These are phyloP conservation scores for Leucophora obtusa DNA, from an alignment of 2,888 invertebrate genomes.

Conservation along the genomic window DNA sequence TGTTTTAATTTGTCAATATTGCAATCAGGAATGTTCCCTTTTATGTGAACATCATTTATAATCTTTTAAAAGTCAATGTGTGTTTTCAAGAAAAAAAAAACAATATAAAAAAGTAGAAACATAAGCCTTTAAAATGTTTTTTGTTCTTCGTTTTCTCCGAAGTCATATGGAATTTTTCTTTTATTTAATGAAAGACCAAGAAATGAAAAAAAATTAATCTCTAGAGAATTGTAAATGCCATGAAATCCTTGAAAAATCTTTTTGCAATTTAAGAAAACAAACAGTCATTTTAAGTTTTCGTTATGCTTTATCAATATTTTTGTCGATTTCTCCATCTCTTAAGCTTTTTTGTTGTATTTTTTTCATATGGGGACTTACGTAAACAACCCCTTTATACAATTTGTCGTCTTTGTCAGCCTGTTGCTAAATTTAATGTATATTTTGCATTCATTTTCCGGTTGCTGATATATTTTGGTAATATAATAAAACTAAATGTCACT, in stretches of 20 bases:
- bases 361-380: background rate
- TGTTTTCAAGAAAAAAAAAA: constrained; percentile 1
- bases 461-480: constrained; percentile 7
- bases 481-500: constrained; percentile 52
- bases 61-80: constrained; percentile 32
- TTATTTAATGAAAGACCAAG: background rate
- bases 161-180: constrained; percentile 4
- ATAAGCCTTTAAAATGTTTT: constrained; percentile 36
- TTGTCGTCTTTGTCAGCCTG: constrained; percentile 11
- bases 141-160: background rate
- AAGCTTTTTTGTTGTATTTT: background rate
- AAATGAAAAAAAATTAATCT: constrained; percentile 13
- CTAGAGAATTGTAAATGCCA: constrained; percentile 41
- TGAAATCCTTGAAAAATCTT: constrained; percentile 36
- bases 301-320: background rate
- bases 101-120: background rate
- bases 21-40: background rate
- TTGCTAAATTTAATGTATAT: constrained; percentile 15
- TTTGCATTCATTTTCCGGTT: background rate
- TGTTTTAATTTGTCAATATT: constrained; percentile 9
- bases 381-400: background rate
- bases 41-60: background rate
- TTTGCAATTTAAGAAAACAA: constrained; percentile 34
- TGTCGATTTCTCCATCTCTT: background rate
- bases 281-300: constrained; percentile 35